These are phyloP conservation scores for Athene noctua DNA, from an alignment of 2,113 vertebrate genomes.

Conservation along the genomic window DNA sequence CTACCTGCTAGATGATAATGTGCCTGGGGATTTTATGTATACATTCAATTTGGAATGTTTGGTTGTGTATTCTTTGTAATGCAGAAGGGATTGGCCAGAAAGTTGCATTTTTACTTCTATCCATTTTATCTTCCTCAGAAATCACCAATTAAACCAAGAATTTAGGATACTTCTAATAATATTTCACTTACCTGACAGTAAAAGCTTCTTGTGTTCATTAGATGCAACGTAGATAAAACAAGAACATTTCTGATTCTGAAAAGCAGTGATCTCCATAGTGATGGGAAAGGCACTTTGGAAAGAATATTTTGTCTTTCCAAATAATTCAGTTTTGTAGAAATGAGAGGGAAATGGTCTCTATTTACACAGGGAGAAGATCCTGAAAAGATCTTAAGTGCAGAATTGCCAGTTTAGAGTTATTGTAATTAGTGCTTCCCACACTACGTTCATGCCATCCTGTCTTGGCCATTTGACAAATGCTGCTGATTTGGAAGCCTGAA, in stretches of 20 bases:
- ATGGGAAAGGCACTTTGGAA: not conserved
- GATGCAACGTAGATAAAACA: not conserved
- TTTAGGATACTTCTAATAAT: not conserved
- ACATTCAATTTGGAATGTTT: not conserved
- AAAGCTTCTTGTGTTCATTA: not conserved
- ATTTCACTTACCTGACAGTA: not conserved
- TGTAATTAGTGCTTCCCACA: not conserved
- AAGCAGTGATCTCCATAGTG: not conserved
- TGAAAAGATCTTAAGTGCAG: not conserved
- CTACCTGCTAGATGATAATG: not conserved
- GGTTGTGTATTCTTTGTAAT: not conserved
- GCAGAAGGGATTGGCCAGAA: not conserved
- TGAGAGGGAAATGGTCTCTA: not conserved
- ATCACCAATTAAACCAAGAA: not conserved
- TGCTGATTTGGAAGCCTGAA: not conserved
- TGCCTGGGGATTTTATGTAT: not conserved
- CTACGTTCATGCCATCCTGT: not conserved
- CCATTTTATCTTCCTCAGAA: not conserved
- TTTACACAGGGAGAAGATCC: not conserved
- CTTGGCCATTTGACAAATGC: conserved; percentile 21
- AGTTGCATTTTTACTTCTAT: not conserved
- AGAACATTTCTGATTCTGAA: not conserved
- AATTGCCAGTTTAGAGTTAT: not conserved
- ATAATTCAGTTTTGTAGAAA: not conserved
- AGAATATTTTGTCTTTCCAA: not conserved